A percentile compares a stretch with the other conserved stretches of the same genome.
Conservation (phyloP, 2,797 vertebrate species). For the Falco peregrinus region DNA sequence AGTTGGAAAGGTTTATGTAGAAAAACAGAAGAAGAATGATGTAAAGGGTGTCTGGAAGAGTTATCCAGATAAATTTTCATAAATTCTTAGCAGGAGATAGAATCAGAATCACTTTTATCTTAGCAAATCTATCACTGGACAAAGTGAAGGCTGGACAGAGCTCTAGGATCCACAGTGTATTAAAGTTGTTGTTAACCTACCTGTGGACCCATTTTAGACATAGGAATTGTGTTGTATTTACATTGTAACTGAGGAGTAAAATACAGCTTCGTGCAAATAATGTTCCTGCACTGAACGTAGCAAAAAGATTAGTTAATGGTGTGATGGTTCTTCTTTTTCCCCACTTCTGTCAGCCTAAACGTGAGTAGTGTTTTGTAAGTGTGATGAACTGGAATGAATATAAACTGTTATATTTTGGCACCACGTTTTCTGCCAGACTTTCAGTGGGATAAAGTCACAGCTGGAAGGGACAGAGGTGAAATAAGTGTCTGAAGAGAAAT, state of each 20-base stretch:
- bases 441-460: background rate
- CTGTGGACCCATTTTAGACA: background rate
- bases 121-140: background rate
- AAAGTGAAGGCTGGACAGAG: background rate
- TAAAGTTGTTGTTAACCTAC: background rate
- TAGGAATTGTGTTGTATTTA: background rate
- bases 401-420: background rate
- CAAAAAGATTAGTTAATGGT: background rate
- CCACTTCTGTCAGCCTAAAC: background rate
- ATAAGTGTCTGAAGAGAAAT: background rate
- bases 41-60: background rate
- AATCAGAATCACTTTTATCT: background rate
- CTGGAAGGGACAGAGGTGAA: background rate
- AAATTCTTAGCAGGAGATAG: background rate
- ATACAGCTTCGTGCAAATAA: background rate
- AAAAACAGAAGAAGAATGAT: background rate
- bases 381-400: background rate
- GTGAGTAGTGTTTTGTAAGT: background rate
- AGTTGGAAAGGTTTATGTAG: background rate
- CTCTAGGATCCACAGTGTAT: background rate
- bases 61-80: background rate
- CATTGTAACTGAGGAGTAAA: background rate
- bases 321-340: no score
- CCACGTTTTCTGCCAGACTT: background rate
- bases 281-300: background rate